Percentiles rank a stretch among this genome's conserved stretches.
These are phyloP conservation scores for Tinea pellionella DNA, from an alignment of 2,888 invertebrate species.

Conservation along the genomic window DNA sequence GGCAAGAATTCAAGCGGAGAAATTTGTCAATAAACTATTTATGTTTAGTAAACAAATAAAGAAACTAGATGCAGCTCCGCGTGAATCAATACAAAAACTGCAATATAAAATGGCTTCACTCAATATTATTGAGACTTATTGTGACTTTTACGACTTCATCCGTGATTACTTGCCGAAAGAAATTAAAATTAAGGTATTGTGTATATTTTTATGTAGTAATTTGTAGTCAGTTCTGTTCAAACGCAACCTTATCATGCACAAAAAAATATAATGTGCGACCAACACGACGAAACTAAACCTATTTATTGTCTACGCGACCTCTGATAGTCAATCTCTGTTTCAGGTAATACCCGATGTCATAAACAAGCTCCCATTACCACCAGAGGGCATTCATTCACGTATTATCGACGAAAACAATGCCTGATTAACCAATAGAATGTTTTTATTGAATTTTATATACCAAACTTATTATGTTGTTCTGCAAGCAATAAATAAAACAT, in stretches of 20 bases:
- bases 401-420: slow-evolving; percentile 24
- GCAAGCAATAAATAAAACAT: slow-evolving; percentile 20
- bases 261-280: no score
- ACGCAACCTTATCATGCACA: no score
- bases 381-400: slow-evolving; percentile 36
- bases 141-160: slow-evolving; percentile 53
- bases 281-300: no score
- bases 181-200: slow-evolving; percentile 42
- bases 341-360: slow-evolving; percentile 43
- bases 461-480: no score
- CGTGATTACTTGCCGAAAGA: slow-evolving; percentile 51
- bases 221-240: neutral
- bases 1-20: slow-evolving; percentile 49
- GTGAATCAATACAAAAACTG: slow-evolving; percentile 29
- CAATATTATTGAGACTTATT: slow-evolving; percentile 41
- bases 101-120: slow-evolving; percentile 48
- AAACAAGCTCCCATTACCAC: slow-evolving; percentile 42
- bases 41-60: slow-evolving; percentile 33
- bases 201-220: slow-evolving; percentile 13
- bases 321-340: no score
- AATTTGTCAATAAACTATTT: slow-evolving; percentile 40
- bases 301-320: no score
- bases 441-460: no score
- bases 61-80: slow-evolving; percentile 26
- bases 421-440: neutral